Percentiles rank a stretch among this genome's conserved stretches.
Evolutionary conservation across 2,113 vertebrate species (phyloP).

Genomic region (Heterotis niloticus): DNA sequence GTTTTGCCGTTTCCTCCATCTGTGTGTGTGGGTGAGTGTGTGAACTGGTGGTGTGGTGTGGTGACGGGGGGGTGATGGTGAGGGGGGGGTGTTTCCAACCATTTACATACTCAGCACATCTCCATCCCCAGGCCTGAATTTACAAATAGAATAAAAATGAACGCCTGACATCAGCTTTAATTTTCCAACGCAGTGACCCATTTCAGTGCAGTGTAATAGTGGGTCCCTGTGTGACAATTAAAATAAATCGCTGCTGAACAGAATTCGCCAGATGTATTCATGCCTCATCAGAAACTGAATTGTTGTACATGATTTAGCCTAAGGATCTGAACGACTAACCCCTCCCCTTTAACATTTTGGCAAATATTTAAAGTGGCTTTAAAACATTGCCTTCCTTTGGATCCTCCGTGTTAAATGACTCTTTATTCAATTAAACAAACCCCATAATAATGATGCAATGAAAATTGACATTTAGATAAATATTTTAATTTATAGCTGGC

Average conservation of each 20-base stretch:
- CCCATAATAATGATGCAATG: background rate
- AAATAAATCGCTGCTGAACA: slow-evolving; percentile 85
- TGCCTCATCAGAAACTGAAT: slow-evolving; percentile 84
- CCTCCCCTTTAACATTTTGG: background rate
- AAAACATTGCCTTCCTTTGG: slow-evolving; percentile 45
- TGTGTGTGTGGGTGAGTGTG: too few relatives aligned
- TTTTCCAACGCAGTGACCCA: slow-evolving; percentile 87
- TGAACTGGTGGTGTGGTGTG: background rate
- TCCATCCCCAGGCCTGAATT: slow-evolving; percentile 69
- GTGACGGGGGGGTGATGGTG: slow-evolving; percentile 34
- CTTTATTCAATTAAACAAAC: background rate
- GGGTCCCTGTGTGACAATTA: slow-evolving; percentile 85
- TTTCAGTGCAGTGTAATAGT: slow-evolving; percentile 75
- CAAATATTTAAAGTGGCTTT: slow-evolving; percentile 2
- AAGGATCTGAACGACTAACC: slow-evolving; percentile 56
- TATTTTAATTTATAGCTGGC: background rate
- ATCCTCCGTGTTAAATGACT: background rate
- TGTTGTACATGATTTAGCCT: slow-evolving; percentile 77
- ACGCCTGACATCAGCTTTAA: slow-evolving; percentile 74
- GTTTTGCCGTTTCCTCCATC: slow-evolving; percentile 38
- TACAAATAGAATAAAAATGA: slow-evolving; percentile 80
- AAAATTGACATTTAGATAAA: background rate
- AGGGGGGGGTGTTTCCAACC: slow-evolving; percentile 36
- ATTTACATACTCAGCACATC: slow-evolving; percentile 61
- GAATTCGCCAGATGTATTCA: slow-evolving; percentile 77